phyloP scores from a whole-genome alignment of 1,140 invertebrate species.

The Trinorchestia longiramus region DNA sequence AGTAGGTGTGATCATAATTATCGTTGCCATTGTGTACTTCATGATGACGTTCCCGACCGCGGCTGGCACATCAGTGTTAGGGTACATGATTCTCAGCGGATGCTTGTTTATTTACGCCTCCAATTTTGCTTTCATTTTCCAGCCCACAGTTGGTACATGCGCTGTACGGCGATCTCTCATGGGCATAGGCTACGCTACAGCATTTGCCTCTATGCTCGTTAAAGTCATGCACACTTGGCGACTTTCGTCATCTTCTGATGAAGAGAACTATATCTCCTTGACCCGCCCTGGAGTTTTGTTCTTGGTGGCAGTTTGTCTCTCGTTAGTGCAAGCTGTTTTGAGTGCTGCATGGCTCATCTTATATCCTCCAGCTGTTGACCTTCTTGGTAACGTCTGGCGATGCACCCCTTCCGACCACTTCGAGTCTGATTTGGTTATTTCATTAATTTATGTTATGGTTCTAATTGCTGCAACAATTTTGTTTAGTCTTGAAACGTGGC shows the following conservation, averaged over 20 bases:
- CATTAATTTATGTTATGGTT: conserved; percentile 72
- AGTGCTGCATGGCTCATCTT: conserved; percentile 72
- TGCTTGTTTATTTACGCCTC: conserved; percentile 71
- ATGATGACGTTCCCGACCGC: conserved; percentile 71
- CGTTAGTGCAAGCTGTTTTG: conserved; percentile 71
- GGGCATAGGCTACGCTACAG: conserved; percentile 72
- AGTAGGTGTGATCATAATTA: conserved; percentile 69
- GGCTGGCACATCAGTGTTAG: conserved; percentile 72
- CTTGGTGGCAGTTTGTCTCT: conserved; percentile 65
- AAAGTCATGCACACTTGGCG: conserved; percentile 72
- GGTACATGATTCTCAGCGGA: conserved; percentile 72
- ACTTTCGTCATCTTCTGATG: conserved; percentile 57
- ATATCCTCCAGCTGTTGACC: conserved; percentile 68
- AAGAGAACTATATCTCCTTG: conserved; percentile 56
- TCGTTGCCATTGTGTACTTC: conserved; percentile 72
- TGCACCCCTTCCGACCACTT: conserved; percentile 70
- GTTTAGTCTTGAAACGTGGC: conserved; percentile 71
- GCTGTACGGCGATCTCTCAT: conserved; percentile 71
- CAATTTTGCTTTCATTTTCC: conserved; percentile 73
- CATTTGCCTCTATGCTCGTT: conserved; percentile 72
- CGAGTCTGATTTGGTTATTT: conserved; percentile 72
- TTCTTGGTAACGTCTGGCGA: conserved; percentile 63
- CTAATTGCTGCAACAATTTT: conserved; percentile 71
- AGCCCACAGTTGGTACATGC: conserved; percentile 71
- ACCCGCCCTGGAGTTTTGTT: conserved; percentile 71